A percentile compares a stretch with the other conserved stretches of the same genome.
Evolutionary conservation across 2,888 invertebrate genomes (phyloP).

Genomic region (Agrilus mali): DNA sequence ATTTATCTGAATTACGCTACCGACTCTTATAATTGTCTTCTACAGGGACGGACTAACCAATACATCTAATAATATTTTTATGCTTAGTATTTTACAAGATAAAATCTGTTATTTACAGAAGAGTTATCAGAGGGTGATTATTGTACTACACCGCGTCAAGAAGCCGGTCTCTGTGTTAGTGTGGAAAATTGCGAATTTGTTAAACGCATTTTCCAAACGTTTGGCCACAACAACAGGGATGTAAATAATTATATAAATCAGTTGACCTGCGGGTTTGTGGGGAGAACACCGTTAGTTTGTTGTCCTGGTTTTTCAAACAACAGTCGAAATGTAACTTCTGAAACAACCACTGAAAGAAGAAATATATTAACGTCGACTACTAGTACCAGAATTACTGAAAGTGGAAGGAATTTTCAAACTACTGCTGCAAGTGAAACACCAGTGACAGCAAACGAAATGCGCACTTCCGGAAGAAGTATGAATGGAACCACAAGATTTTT

Average conservation of each 20-base stretch:
- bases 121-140: slow-evolving; percentile 15
- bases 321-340: slow-evolving; percentile 1
- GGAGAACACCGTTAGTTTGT: slow-evolving; percentile 51
- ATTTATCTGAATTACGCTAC: too few relatives aligned
- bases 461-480: too few relatives aligned
- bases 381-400: background rate
- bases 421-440: slow-evolving; percentile 9
- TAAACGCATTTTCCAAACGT: slow-evolving; percentile 34
- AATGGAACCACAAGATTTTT: background rate
- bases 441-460: slow-evolving; percentile 4
- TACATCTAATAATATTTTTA: too few relatives aligned
- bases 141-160: slow-evolving; percentile 39
- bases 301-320: slow-evolving; percentile 28
- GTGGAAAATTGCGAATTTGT: slow-evolving; percentile 40
- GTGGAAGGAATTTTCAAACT: background rate
- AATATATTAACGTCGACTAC: slow-evolving; percentile 1
- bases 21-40: too few relatives aligned
- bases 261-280: slow-evolving; percentile 59
- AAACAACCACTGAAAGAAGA: slow-evolving; percentile 2
- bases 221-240: slow-evolving; percentile 31
- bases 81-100: too few relatives aligned
- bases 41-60: too few relatives aligned
- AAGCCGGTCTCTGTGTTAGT: slow-evolving; percentile 40
- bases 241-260: slow-evolving; percentile 41
- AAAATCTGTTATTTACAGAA: too few relatives aligned